A percentile compares a stretch with the other conserved stretches of the same genome.
These are phyloP conservation scores for Falco berigora DNA, from an alignment of 2,797 vertebrate species.

Conservation along the genomic window DNA sequence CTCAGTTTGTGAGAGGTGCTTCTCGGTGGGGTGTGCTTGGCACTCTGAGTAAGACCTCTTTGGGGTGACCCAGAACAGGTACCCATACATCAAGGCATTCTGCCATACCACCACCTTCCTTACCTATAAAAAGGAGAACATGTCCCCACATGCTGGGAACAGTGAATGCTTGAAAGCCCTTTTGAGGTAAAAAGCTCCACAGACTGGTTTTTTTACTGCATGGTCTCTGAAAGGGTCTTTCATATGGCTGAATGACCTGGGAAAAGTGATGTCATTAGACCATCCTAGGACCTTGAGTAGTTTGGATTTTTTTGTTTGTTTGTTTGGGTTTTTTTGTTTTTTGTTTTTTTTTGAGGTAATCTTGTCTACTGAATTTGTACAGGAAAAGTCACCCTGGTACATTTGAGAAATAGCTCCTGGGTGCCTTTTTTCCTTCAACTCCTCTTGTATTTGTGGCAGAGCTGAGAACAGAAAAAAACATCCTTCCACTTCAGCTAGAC, in stretches of 20 bases:
- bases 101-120: neutral
- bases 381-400: neutral
- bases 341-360: neutral
- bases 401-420: neutral
- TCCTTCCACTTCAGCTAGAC: neutral
- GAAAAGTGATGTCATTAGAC: neutral
- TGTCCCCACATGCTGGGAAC: neutral
- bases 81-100: neutral
- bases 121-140: neutral
- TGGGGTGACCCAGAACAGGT: neutral
- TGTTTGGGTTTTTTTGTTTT: no score
- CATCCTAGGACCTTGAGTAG: neutral
- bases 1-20: neutral
- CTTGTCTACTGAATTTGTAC: neutral
- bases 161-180: neutral
- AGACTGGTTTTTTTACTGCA: neutral
- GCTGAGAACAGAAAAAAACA: neutral
- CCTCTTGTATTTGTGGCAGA: neutral
- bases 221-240: neutral
- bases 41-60: neutral
- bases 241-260: neutral
- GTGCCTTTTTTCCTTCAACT: neutral
- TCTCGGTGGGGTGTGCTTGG: neutral
- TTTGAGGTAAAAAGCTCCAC: neutral
- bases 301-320: no score